Conservation (phyloP, 1,140 invertebrate species). For the Caenorhabditis briggsae region DNA sequence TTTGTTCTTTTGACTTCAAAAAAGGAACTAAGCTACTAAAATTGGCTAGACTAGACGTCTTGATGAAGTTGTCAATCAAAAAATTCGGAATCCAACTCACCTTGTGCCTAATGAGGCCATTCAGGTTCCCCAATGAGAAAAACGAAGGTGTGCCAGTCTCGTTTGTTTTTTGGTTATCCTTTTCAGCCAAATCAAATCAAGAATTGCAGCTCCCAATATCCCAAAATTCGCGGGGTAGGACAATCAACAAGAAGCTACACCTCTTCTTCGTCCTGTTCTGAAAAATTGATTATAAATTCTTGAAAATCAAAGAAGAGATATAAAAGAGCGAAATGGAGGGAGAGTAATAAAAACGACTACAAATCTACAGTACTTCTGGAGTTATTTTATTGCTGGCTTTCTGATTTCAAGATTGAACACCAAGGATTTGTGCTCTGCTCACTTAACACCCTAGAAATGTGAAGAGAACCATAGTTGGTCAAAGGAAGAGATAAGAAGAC, state of each 20-base stretch:
- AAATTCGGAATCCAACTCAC: not conserved
- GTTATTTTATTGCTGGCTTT: too few species aligned
- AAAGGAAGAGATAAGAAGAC: slow-evolving; percentile 49
- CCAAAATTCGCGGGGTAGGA: not conserved
- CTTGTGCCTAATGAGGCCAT: slow-evolving; percentile 54
- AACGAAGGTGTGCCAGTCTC: slow-evolving; percentile 51
- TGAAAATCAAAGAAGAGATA: not conserved
- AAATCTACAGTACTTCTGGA: too few species aligned
- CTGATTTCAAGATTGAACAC: not conserved
- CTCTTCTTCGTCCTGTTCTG: not conserved
- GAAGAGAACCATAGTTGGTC: slow-evolving; percentile 46
- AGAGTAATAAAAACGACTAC: too few species aligned
- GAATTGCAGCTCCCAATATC: not conserved
- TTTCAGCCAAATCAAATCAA: not conserved
- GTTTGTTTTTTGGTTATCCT: not conserved
- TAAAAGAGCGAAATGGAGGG: not conserved
- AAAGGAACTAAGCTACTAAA: not conserved
- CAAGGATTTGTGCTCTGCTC: not conserved
- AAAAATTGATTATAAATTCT: not conserved
- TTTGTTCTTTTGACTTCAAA: not conserved
- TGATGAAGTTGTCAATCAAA: too few species aligned
- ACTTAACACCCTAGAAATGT: not conserved
- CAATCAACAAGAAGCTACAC: not conserved
- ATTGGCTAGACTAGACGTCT: too few species aligned
- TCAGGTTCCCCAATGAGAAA: slow-evolving; percentile 53